Conservation (phyloP, 2,113 vertebrate genomes). For the Colossoma macropomum region DNA sequence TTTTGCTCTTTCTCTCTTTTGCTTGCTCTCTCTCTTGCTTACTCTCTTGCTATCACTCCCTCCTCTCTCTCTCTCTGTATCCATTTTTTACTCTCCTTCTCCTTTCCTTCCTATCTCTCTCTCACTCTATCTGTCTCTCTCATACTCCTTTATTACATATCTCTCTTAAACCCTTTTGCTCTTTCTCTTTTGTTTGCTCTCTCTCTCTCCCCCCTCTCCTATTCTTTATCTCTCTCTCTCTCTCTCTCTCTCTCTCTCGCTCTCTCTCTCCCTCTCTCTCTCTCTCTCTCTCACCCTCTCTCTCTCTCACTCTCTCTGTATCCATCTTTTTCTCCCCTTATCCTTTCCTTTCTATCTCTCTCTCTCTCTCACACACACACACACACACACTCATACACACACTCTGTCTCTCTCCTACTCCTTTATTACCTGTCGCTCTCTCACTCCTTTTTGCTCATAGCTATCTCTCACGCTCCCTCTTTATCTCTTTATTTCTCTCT, state of each 20-base stretch:
- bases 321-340: no score
- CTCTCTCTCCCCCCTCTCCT: not conserved
- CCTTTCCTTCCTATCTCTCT: not conserved
- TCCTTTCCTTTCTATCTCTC: not conserved
- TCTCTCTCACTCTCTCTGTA: not conserved
- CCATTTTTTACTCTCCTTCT: no score
- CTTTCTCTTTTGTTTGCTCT: no score
- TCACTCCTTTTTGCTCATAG: not conserved
- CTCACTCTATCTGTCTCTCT: not conserved
- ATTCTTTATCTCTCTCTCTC: not conserved
- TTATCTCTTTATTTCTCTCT: no score
- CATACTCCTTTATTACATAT: not conserved
- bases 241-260: not conserved
- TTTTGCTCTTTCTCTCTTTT: not conserved
- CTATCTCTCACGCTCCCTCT: no score
- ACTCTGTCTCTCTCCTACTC: not conserved
- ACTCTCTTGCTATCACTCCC: not conserved
- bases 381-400: no score
- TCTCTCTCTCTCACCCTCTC: not conserved
- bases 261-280: not conserved
- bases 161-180: no score
- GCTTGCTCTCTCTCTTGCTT: not conserved
- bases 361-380: not conserved
- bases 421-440: not conserved
- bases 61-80: no score